Evolutionary conservation across 1,140 invertebrate species (phyloP).

Genomic region (Neomicropteryx cornuta): DNA sequence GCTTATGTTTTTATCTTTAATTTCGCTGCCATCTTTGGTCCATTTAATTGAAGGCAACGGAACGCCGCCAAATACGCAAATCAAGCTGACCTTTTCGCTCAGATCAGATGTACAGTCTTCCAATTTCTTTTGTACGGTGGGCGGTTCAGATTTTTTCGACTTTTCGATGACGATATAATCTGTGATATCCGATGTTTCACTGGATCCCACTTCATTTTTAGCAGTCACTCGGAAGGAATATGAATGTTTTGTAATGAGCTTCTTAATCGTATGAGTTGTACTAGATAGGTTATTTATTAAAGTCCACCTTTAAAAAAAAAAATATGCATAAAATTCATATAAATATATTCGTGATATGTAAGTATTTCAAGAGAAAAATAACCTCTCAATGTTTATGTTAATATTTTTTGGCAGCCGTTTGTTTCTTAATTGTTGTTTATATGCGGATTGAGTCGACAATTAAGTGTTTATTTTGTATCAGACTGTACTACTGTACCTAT

Average conservation of each 20-base stretch:
- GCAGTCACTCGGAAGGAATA: slow-evolving; percentile 67
- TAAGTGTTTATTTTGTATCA: too few relatives aligned
- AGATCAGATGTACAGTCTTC: slow-evolving; percentile 45
- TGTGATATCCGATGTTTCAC: slow-evolving; percentile 45
- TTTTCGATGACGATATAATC: slow-evolving; percentile 43
- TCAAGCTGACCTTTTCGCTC: slow-evolving; percentile 50
- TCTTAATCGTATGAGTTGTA: slow-evolving; percentile 51
- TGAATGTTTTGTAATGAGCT: slow-evolving; percentile 57
- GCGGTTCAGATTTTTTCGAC: slow-evolving; percentile 40
- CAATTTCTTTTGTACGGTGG: slow-evolving; percentile 50
- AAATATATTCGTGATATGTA: too few relatives aligned
- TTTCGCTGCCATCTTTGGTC: slow-evolving; percentile 49
- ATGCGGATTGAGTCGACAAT: too few relatives aligned
- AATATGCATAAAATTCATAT: not conserved
- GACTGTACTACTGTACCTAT: too few relatives aligned
- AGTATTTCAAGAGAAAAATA: too few relatives aligned
- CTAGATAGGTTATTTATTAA: slow-evolving; percentile 53
- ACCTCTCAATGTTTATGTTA: too few relatives aligned
- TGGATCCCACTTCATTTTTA: slow-evolving; percentile 61
- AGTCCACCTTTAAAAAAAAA: slow-evolving; percentile 45
- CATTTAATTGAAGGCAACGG: slow-evolving; percentile 77
- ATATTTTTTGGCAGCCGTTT: too few relatives aligned
- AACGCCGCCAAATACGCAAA: slow-evolving; percentile 68
- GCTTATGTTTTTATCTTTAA: slow-evolving; percentile 40
- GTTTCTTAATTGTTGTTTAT: too few relatives aligned